These are phyloP conservation scores for Gandaritis pyraliata DNA, from an alignment of 2,888 invertebrate genomes.

Conservation along the genomic window DNA sequence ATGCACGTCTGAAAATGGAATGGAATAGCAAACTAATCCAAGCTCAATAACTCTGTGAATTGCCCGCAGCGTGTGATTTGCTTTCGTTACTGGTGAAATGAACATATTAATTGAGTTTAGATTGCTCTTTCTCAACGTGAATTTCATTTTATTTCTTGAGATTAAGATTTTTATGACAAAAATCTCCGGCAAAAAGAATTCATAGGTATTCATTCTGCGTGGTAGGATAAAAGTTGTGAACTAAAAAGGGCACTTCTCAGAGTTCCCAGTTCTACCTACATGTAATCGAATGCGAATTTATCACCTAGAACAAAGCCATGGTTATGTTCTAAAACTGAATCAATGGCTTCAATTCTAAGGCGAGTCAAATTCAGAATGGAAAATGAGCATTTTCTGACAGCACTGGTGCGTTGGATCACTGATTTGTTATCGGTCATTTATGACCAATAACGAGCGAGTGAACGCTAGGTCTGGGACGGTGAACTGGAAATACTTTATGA, in stretches of 20 bases:
- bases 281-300: not conserved
- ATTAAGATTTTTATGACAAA: slow-evolving; percentile 4
- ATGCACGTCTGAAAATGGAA: slow-evolving; percentile 33
- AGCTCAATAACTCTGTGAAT: slow-evolving; percentile 48
- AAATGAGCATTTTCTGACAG: no score
- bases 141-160: slow-evolving; percentile 8
- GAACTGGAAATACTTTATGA: no score
- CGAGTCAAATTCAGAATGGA: no score
- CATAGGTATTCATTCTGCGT: not conserved
- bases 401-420: no score
- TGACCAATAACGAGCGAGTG: no score
- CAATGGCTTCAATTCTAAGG: no score
- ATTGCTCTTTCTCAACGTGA: slow-evolving; percentile 22
- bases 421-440: no score
- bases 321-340: no score
- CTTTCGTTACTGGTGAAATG: slow-evolving; percentile 49
- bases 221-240: slow-evolving; percentile 3
- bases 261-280: no score
- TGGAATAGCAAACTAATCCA: slow-evolving; percentile 41
- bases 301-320: no score
- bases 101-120: slow-evolving; percentile 45
- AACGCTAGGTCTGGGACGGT: no score
- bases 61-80: slow-evolving; percentile 48
- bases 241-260: not conserved
- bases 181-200: no score